Evolutionary conservation across 2,797 vertebrate genomes (phyloP).

Genomic region (Coregonus ussuriensis): DNA sequence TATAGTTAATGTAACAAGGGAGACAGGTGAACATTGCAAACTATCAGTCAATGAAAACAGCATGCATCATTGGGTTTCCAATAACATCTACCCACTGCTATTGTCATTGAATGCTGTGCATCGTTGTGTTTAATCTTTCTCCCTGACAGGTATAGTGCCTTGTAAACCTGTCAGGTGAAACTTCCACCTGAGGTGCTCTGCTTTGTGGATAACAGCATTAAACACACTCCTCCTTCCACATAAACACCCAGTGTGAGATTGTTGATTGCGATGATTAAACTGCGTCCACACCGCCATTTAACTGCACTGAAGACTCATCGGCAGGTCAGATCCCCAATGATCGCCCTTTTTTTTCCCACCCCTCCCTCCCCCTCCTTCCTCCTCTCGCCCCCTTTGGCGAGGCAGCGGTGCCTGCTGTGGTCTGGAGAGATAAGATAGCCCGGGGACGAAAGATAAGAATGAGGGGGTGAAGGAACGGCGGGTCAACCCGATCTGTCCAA

Average conservation of each 20-base stretch:
- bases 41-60: background rate
- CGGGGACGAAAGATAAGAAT: constrained; percentile 18
- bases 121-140: background rate
- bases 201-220: background rate
- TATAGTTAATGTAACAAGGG: background rate
- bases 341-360: background rate
- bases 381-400: background rate
- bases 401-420: background rate
- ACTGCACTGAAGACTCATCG: background rate
- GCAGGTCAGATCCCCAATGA: background rate
- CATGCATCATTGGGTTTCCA: background rate
- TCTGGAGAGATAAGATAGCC: constrained; percentile 7
- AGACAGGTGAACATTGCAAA: constrained; percentile 1
- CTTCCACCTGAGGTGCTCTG: background rate
- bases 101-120: background rate
- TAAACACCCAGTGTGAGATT: background rate
- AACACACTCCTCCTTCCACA: background rate
- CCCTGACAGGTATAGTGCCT: background rate
- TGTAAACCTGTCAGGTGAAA: constrained; percentile 1
- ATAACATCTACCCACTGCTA: background rate
- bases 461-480: background rate
- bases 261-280: background rate
- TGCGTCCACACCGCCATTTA: background rate
- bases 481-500: background rate
- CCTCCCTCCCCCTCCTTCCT: too few relatives aligned